Evolutionary conservation across 2,888 invertebrate species (phyloP).

Genomic region (Volucella inflata): DNA sequence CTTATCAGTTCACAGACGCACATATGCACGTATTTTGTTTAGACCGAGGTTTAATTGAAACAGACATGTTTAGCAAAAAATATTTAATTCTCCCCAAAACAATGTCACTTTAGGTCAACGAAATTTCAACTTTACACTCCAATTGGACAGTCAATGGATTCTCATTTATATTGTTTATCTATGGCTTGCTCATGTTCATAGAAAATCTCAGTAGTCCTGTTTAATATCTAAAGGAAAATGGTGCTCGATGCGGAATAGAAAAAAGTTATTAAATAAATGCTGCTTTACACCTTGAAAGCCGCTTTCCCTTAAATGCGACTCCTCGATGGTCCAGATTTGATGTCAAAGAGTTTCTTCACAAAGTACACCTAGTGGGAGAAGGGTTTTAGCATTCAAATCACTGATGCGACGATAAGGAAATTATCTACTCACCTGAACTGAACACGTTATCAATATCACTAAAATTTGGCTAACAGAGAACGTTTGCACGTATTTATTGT

Average conservation of each 20-base stretch:
- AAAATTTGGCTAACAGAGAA: slow-evolving; percentile 95
- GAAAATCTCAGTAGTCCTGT: slow-evolving; percentile 40
- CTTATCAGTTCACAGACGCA: no score
- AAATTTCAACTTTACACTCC: background rate
- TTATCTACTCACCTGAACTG: slow-evolving; percentile 86
- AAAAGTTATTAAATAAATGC: slow-evolving; percentile 28
- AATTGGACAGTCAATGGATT: slow-evolving; percentile 20
- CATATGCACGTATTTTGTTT: no score
- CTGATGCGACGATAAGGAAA: background rate
- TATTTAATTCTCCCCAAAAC: slow-evolving; percentile 31
- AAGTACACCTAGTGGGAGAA: slow-evolving; percentile 90
- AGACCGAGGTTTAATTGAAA: background rate
- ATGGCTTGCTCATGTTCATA: slow-evolving; percentile 50
- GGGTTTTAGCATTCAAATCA: background rate
- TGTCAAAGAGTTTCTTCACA: slow-evolving; percentile 94
- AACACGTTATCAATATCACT: slow-evolving; percentile 91
- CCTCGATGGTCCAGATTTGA: slow-evolving; percentile 87
- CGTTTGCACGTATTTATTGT: slow-evolving; percentile 93
- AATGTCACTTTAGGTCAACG: slow-evolving; percentile 2
- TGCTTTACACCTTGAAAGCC: background rate
- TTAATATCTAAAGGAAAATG: slow-evolving; percentile 53
- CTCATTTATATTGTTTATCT: slow-evolving; percentile 50
- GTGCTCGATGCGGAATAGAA: slow-evolving; percentile 39
- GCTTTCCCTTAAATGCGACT: slow-evolving; percentile 80
- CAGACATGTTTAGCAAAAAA: slow-evolving; percentile 16